Base-by-base conservation (phyloP, 1,140 invertebrate species). In the Philotrypesis tridentata region DNA sequence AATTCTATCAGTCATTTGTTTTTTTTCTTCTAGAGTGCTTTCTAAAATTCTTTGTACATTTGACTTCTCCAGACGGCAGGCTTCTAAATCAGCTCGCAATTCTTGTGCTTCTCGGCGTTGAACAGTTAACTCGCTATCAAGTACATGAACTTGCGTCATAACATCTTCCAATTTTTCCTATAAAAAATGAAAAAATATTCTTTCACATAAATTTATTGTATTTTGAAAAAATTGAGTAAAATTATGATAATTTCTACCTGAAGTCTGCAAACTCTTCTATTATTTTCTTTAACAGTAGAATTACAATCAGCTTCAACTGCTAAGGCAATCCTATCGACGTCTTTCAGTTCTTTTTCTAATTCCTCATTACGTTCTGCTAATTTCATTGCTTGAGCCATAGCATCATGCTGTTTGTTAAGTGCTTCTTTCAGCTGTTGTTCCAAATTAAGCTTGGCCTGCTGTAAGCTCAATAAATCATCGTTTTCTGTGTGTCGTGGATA, bases 351-450 rank as follows among this genome's bases (percentile, higher is more conserved):
- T 86, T 94, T 93, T 90, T 95, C 93, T 31, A 95, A 87, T 75
- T 90, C 87, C 88, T 93, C 93, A 86, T 95, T 95, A 87, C 94
- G 92, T 85, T 95, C 93, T 25, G 94, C 95, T 84, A 95, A 92
- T 88, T 93, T 92, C 68, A 95, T 88, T 37, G 95, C 95, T 86
- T 94, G 90, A 27, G 93, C 89, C 95, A 95, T 95, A 17, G 95
- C 95, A 88, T 95, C 95, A 88, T 95, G 95, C 88, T 95, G 95
- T 86, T 95, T 95, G 81, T 92, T 91, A 79, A 95, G 85, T 37
- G 93, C 92, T 55, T 95, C 93, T 89, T 93, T 93, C 17, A 94
- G 84, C 87, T 94, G 93, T 71, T 92, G 92, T 85, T 94, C 94
- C 21, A 95, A 87, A 79, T 92, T 87, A 9, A 89, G 87, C 88